Evolutionary conservation across 2,797 vertebrate species (phyloP).

Genomic region (Nyctalus aviator): DNA sequence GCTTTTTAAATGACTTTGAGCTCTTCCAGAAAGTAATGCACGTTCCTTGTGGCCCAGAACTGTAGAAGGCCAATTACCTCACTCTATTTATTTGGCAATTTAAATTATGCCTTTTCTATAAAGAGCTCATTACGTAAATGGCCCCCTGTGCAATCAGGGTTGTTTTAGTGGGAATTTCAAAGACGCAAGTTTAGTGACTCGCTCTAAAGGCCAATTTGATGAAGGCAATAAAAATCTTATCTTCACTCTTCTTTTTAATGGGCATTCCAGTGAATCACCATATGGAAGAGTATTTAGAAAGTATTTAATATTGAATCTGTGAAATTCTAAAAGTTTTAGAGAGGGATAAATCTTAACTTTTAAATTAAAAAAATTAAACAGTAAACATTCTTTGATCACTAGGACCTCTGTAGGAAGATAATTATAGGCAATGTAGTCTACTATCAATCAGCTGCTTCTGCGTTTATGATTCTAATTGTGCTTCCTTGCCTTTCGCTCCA

Average conservation of each 20-base stretch:
- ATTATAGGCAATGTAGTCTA: neutral
- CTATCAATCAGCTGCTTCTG: neutral
- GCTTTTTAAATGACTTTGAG: conserved; percentile 60
- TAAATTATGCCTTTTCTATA: conserved; percentile 52
- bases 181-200: neutral
- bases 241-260: neutral
- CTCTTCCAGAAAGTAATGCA: conserved; percentile 58
- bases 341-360: neutral
- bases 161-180: conserved; percentile 53
- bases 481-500: neutral
- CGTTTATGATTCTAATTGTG: neutral
- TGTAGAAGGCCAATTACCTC: conserved; percentile 42
- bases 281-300: conserved; percentile 23
- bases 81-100: conserved; percentile 53
- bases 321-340: conserved; percentile 38
- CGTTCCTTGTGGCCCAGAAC: conserved; percentile 2
- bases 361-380: conserved; percentile 27
- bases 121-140: conserved; percentile 35
- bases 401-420: neutral
- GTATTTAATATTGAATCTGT: conserved; percentile 7
- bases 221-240: neutral
- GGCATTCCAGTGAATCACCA: neutral
- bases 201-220: neutral
- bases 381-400: neutral
- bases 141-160: neutral